phyloP scores from a whole-genome alignment of 2,888 invertebrate genomes.

The Ormyrus rosae region DNA sequence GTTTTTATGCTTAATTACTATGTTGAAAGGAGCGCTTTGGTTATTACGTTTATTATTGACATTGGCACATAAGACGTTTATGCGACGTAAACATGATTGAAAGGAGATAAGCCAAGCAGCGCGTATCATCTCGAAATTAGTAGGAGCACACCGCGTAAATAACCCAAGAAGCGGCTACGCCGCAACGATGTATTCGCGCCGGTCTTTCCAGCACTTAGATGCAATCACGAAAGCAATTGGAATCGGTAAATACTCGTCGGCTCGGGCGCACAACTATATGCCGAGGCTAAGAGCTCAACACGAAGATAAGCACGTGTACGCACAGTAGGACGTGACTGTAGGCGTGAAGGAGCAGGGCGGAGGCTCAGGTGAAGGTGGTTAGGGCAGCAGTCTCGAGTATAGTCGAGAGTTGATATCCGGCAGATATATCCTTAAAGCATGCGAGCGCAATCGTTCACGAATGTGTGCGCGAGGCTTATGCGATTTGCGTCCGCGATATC shows the following conservation, averaged over 20 bases:
- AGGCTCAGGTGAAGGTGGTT: slow-evolving; percentile 62
- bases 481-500: neutral
- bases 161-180: neutral
- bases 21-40: no score
- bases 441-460: slow-evolving; percentile 69
- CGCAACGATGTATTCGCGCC: neutral
- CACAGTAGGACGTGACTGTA: neutral
- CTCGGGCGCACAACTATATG: slow-evolving; percentile 10
- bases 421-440: slow-evolving; percentile 74
- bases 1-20: no score
- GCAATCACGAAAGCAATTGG: slow-evolving; percentile 73
- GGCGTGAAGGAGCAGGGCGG: slow-evolving; percentile 12
- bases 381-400: slow-evolving; percentile 60
- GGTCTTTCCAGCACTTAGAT: slow-evolving; percentile 66
- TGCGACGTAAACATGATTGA: neutral
- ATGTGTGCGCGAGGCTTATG: slow-evolving; percentile 29
- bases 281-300: slow-evolving; percentile 9
- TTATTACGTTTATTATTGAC: no score
- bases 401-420: slow-evolving; percentile 65
- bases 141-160: slow-evolving; percentile 25
- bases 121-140: slow-evolving; percentile 23
- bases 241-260: slow-evolving; percentile 71
- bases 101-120: slow-evolving; percentile 24
- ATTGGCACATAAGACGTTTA: neutral
- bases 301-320: neutral